Base-by-base conservation (phyloP, 2,113 vertebrate species). In the Osmerus mordax region DNA sequence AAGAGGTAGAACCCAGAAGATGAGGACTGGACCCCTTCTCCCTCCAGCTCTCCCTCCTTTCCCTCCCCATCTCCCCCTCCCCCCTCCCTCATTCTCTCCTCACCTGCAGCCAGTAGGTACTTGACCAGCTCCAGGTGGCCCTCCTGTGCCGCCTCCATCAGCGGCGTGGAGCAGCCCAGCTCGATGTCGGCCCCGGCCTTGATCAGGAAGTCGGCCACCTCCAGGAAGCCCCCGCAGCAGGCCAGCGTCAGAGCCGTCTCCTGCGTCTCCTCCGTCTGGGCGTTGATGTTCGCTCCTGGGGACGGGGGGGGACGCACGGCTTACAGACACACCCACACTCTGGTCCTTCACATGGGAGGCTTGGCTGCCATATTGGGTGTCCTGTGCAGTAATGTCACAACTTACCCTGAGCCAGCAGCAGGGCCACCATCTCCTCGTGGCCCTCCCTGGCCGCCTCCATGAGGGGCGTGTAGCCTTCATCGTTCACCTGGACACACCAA, bases 381-480 rank as follows among this genome's bases (percentile, higher is more conserved):
- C 25, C 25, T 28, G 25, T 28, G 25, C 25, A 28, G 2, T 28
- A 1, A 47, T 9, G 41, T 47, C 5, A 36, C 15, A 14, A 19
- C 53, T 78, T 92, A 98, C 97, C 97, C 93, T 99, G 97, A 72
- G 97, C 97, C 81, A 99, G 91, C n/a, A 99, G 93, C 69, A 99
- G 91, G 36, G 97, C 97, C 68, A 99, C 97, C 95, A 99, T 99
- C 84, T 99, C 97, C 59, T 99, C 97, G 3, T 99, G 97, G 70
- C 97, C 97, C 86, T 99, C 97, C 32, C 97, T 94, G 52, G 97
- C 96, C 77, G 97, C 97, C 89, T 99, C 97, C 97, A 99, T 99
- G 63, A 99, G 90, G 36, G 97, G 97, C 15, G 97, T 99, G 78
- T 99, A 99, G 32, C 97, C 97, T 86, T 99, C 97, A 86, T 99